Percentiles rank a stretch among this genome's conserved stretches.
Conservation (phyloP, 2,797 vertebrate species). For the Galaxias olidus region DNA sequence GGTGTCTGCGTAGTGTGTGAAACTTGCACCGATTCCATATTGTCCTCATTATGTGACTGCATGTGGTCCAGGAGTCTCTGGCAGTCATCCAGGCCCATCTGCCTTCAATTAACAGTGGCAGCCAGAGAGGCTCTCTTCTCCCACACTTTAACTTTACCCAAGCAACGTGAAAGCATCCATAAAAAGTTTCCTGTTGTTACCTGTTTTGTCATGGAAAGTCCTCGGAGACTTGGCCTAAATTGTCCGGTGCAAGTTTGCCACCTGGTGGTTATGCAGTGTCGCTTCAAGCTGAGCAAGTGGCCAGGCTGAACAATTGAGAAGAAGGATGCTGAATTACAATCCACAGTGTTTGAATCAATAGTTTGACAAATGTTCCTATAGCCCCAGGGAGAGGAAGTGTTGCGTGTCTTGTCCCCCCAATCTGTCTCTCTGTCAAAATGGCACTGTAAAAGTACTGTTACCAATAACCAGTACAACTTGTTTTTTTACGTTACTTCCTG, state of each 20-base stretch:
- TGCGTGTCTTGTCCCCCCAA: neutral
- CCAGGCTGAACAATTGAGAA: too few species aligned
- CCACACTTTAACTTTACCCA: constrained; percentile 28
- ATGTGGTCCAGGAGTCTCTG: constrained; percentile 11
- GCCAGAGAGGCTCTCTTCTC: constrained; percentile 42
- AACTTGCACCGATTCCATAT: constrained; percentile 47
- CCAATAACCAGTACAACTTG: too few species aligned
- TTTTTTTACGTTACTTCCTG: too few species aligned
- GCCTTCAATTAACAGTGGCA: constrained; percentile 56
- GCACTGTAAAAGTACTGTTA: neutral
- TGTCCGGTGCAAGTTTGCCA: constrained; percentile 54
- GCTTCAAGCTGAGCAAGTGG: too few species aligned
- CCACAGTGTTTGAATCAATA: neutral
- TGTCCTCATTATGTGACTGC: constrained; percentile 46
- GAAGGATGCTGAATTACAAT: too few species aligned
- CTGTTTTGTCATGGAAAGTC: constrained; percentile 58
- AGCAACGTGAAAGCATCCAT: constrained; percentile 48
- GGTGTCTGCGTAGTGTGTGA: constrained; percentile 41
- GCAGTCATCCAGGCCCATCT: constrained; percentile 46
- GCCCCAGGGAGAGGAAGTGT: constrained; percentile 2
- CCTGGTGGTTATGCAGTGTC: constrained; percentile 44
- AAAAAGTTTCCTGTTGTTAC: constrained; percentile 54
- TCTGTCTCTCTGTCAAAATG: neutral
- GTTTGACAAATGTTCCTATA: neutral
- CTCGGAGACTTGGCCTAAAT: constrained; percentile 5